Base-by-base conservation (phyloP, 2,888 invertebrate genomes). In the Campoplex nolae region DNA sequence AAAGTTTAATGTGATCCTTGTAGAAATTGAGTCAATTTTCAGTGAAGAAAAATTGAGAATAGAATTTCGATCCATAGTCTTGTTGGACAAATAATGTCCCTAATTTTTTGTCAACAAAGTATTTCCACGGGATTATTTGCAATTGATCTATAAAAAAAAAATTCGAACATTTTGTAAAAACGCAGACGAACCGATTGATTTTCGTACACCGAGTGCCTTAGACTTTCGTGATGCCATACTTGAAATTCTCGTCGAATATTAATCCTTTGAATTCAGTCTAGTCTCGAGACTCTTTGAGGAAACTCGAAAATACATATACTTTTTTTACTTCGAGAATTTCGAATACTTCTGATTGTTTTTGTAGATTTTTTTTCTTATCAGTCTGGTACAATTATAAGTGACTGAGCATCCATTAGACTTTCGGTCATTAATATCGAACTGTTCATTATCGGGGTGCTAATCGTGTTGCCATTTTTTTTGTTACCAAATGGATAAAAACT, bases 381-480 rank as follows among this genome's bases (percentile, higher is more conserved):
- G 92, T 97, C 97, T 16, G 96, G 96, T 70, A 96, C 96, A 90
- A 97, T 97, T 71, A 97, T 95, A 78, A 97, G 94, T 32, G 97
- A 97, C 92, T 97, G 97, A 4, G 97, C 96, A 93, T 97, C 97
- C 84, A 97, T 94, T 77, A 96, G 95, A 89, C 96, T 96, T 80
- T 96, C 96, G 51, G 96, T 95, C 91, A 96, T 96, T 68, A 97
- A 95, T 88, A 96, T 95, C 85, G 96, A 96, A 86, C 95, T 95
- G 92, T 96, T 96, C 90, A 96, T 93, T 68, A 94, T 93, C 2
- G 94, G 93, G 9, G 94, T 92, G 84, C 93, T 93, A 23, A 93
- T 90, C 0, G 91, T 89, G 65, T 92, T 92, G 0, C 93, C 92
- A 6, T 91, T 89, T 86, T 91, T 92, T 68, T 91, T 93, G 80